Base-by-base conservation (phyloP, 2,113 vertebrate genomes). In the Hystrix cristata region DNA sequence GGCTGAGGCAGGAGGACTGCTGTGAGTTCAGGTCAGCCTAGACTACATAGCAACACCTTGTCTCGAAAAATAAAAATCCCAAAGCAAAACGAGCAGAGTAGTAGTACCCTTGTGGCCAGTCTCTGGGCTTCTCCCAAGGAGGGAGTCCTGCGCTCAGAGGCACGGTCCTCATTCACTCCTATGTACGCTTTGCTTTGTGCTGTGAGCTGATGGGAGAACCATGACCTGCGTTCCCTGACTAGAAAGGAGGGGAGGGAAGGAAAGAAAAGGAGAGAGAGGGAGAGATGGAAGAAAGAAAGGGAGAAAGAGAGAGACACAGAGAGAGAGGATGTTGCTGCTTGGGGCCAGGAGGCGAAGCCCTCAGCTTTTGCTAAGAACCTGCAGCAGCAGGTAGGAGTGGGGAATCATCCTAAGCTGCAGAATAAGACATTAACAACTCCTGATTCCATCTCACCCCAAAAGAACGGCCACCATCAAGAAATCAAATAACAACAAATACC, bases 101-200 rank as follows among this genome's bases (percentile, higher is more conserved):
- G 38, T 7, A 46, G 38, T 13, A 21, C 38, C 38, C 38, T 72
- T 43, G 71, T 38, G 14, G 55, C 87, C 51, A 34, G 60, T 15
- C 0, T 14, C 65, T 5, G 3, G 1, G 3, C 84, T 6, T n/a
- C 57, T 31, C 62, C 85, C 48, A 19, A 60, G 71, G 34, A 60
- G 76, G 38, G 29, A 87, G 25, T 8, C 7, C 53, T 60, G 13
- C 0, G 9, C 74, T 85, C 71, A 59, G 12, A 60, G 9, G 18
- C 71, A 13, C 4, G 3, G 59, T 8, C 48, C 38, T 12, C 2
- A 1, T 1, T 38, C 11, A 27, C 57, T 76, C 60, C 88, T 4
- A 7, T 2, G 1, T 1, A 4, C 2, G 8, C 7, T 16, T 29
- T 5, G 48, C 34, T 67, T 34, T 51, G 14, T 14, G 34, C 2